Base-by-base conservation (phyloP, 2,888 invertebrate species). In the Eudemis profundana region DNA sequence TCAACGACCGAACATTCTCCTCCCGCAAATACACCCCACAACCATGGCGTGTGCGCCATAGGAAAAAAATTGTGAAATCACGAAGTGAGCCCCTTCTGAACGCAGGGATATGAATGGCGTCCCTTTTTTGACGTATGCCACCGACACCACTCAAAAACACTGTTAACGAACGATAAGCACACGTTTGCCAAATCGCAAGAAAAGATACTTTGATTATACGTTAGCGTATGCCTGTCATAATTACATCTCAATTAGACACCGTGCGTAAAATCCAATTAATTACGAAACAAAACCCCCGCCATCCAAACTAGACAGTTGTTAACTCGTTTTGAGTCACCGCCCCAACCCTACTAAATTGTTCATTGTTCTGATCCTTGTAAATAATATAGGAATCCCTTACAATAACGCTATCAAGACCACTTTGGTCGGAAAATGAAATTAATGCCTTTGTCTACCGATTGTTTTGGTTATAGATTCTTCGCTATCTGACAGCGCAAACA, bases 361-460 rank as follows among this genome's bases (percentile, higher is more conserved):
- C 27, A 54, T 42, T 10, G 56, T 19, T 54, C 53, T 4, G 21
- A 40, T 40, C 29, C 29, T 56, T 40, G 7, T 21, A 7, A 27
- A 21, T 56, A 44, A 14, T 44, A 17, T 44, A 44, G 29, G 33
- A 29, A 44, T 44, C 29, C 29, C 42, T 56, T 21, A 44, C 56
- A 56, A 56, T 29, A 56, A 27, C 12, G 27, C n/a, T 42, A 42
- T 42, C 38, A 54, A 42, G 54, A 23, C 21, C 51, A 2, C 23
- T 27, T 40, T 7, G 33, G 33, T 12, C 27, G 27, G 27, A 15
- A 42, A 12, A 27, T 27, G 15, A n/a, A 40, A 42, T 54, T 42
- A 42, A 33, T 36, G 51, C n/a, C 15, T 14, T 56, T 44, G 56
- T 56, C 29, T 54, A 23, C 14, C 27, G 27, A 47, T 42, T 54